Base-by-base conservation (phyloP, 2,888 invertebrate species). In the Cataglyphis albicans region DNA sequence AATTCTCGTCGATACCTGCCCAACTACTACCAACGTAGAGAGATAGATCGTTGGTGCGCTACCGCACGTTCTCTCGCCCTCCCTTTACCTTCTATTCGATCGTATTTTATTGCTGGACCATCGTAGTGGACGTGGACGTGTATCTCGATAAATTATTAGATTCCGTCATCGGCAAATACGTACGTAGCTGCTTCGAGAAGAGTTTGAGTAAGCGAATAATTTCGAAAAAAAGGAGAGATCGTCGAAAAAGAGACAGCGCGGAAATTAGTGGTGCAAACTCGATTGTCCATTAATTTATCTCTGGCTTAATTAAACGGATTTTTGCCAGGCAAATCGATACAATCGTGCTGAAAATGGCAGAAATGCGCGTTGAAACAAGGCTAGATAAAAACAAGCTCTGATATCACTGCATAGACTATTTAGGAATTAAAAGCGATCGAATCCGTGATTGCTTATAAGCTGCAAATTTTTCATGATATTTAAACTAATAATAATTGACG, bases 1-100 rank as follows among this genome's bases (percentile, higher is more conserved):
- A 80, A 84, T 87, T 88, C 63, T 78, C 73, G 61, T 83, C 82
- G 86, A 84, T 87, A 81, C 81, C 35, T 44, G 63, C 61, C 70
- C 81, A 70, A 41, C 55, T 52, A 59, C 52, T 63, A 32, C 41
- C 15, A 55, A 57, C n/a, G 41, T 32, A 29, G 18, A 32, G 35
- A 32, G 61, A 61, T 12, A 1, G 29, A 29, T 32, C 10, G 44
- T 52, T 25, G 52, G 35, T 25, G 4, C 15, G 21, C 52, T 25
- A 10, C n/a, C 12, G 9, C 57, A 29, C 4, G 2, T 44, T 25
- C 44, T 3, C n/a, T 18, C 18, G 18, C 18, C 18, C 18, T 7
- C n/a, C 52, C n/a, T n/a, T 7, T 52, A n/a, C n/a, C 52, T 52
- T 52, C 52, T 7, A 7, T 52, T 12, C 38, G 29, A 59, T 68